phyloP scores from a whole-genome alignment of 2,888 invertebrate genomes.

The Sesia bembeciformis region DNA sequence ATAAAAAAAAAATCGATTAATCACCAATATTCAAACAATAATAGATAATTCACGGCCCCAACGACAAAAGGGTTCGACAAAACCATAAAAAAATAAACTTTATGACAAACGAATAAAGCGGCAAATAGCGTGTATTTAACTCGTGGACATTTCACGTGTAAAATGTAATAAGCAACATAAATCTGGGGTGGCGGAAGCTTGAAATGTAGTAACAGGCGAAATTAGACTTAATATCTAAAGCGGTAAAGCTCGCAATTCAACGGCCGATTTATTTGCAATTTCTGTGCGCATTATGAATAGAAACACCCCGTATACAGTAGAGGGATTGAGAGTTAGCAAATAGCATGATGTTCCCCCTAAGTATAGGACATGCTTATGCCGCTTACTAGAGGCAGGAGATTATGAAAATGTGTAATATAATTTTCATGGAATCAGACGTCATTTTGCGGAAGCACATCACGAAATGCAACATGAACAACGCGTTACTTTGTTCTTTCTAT shows the following conservation, averaged over 20 bases:
- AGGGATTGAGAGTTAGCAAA: constrained; percentile 55
- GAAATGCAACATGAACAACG: too few species aligned
- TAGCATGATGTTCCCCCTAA: constrained; percentile 53
- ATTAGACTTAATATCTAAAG: too few species aligned
- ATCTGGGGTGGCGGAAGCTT: constrained; percentile 38
- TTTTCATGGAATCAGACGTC: constrained; percentile 19
- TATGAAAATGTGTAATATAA: constrained; percentile 44
- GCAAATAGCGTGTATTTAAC: constrained; percentile 45
- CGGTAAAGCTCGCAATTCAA: constrained; percentile 27
- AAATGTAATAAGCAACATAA: constrained; percentile 68
- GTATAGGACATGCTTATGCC: constrained; percentile 61
- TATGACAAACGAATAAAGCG: constrained; percentile 31
- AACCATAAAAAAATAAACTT: not conserved
- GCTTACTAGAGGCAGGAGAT: constrained; percentile 33
- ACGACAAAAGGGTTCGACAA: constrained; percentile 38
- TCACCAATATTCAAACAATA: constrained; percentile 54
- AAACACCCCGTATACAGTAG: constrained; percentile 41
- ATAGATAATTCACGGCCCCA: constrained; percentile 61
- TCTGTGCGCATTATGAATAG: constrained; percentile 57
- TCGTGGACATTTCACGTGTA: constrained; percentile 60
- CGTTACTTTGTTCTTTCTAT: too few species aligned
- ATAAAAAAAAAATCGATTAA: constrained; percentile 53
- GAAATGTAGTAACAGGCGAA: not conserved
- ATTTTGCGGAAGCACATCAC: too few species aligned
- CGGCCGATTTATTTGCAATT: constrained; percentile 28